These are phyloP conservation scores for Eucriotettix oculatus DNA, from an alignment of 2,888 invertebrate genomes.

Conservation along the genomic window DNA sequence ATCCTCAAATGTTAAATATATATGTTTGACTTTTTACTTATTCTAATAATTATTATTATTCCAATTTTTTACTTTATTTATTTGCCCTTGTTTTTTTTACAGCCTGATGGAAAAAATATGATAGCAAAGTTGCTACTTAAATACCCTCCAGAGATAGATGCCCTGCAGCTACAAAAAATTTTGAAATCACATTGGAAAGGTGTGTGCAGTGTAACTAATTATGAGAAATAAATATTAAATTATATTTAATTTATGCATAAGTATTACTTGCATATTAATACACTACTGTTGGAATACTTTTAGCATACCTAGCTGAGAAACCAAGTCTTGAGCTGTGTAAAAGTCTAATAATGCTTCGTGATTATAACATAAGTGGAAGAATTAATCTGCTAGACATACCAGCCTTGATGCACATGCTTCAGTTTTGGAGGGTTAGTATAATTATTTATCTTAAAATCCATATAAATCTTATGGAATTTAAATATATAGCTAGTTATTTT, in stretches of 20 bases:
- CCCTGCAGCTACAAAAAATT: conserved; percentile 39
- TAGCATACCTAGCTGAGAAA: conserved; percentile 35
- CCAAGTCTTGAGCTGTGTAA: conserved; percentile 48
- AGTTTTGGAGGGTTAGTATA: conserved; percentile 41
- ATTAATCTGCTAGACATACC: conserved; percentile 42
- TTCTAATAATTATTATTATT: too few relatives aligned
- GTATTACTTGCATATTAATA: background rate
- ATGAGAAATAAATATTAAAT: background rate
- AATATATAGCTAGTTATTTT: too few relatives aligned
- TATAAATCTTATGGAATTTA: too few relatives aligned
- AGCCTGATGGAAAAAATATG: conserved; percentile 34
- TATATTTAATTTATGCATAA: background rate
- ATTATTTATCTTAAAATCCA: background rate
- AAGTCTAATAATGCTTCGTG: conserved; percentile 49
- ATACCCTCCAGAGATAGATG: conserved; percentile 44
- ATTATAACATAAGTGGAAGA: conserved; percentile 45
- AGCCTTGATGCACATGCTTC: conserved; percentile 42
- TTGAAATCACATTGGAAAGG: conserved; percentile 39
- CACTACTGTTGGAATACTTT: conserved; percentile 8
- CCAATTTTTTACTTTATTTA: too few relatives aligned
- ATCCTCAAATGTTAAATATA: too few relatives aligned
- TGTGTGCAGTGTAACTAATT: conserved; percentile 13
- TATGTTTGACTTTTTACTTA: too few relatives aligned
- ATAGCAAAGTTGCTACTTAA: conserved; percentile 32
- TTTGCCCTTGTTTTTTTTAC: conserved; percentile 16